Percentiles rank a stretch among this genome's conserved stretches.
Evolutionary conservation across 1,140 invertebrate species (phyloP).

Genomic region (Atta colombica): DNA sequence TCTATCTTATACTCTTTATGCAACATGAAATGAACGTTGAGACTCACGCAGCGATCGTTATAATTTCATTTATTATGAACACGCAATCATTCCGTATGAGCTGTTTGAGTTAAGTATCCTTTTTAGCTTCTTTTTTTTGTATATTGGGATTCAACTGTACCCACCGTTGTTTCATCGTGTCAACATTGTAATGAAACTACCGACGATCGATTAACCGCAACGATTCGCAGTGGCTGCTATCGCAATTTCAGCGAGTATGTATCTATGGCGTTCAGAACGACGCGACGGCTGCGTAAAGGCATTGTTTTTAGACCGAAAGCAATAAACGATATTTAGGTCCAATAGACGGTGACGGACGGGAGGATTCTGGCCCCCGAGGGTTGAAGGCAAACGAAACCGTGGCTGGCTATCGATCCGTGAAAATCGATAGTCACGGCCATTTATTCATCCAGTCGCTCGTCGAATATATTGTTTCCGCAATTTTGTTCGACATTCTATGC

Average conservation of each 20-base stretch:
- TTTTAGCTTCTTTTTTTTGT: slow-evolving; percentile 7
- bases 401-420: slow-evolving; percentile 71
- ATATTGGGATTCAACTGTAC: background rate
- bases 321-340: slow-evolving; percentile 78
- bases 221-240: slow-evolving; percentile 52
- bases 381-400: slow-evolving; percentile 74
- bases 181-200: slow-evolving; percentile 67
- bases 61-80: background rate
- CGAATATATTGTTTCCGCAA: slow-evolving; percentile 80
- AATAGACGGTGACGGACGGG: slow-evolving; percentile 60
- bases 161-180: slow-evolving; percentile 62
- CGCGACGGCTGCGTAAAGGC: slow-evolving; percentile 73
- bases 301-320: slow-evolving; percentile 81
- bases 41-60: background rate
- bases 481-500: slow-evolving; percentile 75
- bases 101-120: slow-evolving; percentile 30
- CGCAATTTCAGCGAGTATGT: slow-evolving; percentile 72
- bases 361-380: slow-evolving; percentile 59
- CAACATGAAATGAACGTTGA: background rate
- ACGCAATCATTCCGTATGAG: background rate
- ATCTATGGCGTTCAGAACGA: slow-evolving; percentile 62
- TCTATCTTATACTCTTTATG: background rate
- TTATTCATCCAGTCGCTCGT: slow-evolving; percentile 77
- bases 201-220: slow-evolving; percentile 61
- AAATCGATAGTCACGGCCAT: slow-evolving; percentile 74